Conservation (phyloP, 1,140 invertebrate genomes). For the Drosophila littoralis region DNA sequence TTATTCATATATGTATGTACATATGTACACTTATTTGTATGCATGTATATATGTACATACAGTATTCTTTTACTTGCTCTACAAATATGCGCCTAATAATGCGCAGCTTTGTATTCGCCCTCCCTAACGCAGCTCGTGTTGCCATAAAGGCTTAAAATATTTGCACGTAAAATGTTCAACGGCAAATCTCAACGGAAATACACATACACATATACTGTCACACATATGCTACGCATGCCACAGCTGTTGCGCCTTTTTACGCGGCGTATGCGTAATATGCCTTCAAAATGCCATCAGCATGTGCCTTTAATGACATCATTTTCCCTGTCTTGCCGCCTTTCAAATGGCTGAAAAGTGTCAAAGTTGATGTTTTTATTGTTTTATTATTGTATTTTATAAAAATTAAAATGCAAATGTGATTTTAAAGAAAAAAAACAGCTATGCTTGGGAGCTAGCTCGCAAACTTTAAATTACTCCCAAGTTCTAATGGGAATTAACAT, state of each 20-base stretch:
- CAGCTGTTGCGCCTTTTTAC: conserved; percentile 72
- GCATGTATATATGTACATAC: conserved; percentile 29
- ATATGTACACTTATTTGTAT: conserved; percentile 22
- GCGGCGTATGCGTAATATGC: conserved; percentile 76
- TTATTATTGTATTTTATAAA: conserved; percentile 72
- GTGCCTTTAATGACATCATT: conserved; percentile 82
- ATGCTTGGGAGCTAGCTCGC: not conserved
- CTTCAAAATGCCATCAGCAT: conserved; percentile 78
- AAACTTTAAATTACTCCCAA: not conserved
- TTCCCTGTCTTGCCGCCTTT: conserved; percentile 45
- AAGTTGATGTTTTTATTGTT: conserved; percentile 79
- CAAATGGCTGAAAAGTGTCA: conserved; percentile 74
- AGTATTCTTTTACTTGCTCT: conserved; percentile 67
- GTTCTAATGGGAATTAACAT: not conserved
- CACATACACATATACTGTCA: conserved; percentile 28
- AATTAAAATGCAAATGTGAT: conserved; percentile 67
- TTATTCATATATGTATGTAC: conserved; percentile 21
- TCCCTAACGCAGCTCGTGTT: conserved; percentile 13
- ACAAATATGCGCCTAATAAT: conserved; percentile 81
- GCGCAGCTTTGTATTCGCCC: conserved; percentile 28
- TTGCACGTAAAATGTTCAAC: conserved; percentile 75
- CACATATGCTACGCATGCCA: conserved; percentile 52
- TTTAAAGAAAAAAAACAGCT: conserved; percentile 2
- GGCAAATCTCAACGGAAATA: conserved; percentile 68
- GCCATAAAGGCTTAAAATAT: conserved; percentile 76